Conservation (phyloP, 2,888 invertebrate genomes). For the Neoaliturus tenellus region DNA sequence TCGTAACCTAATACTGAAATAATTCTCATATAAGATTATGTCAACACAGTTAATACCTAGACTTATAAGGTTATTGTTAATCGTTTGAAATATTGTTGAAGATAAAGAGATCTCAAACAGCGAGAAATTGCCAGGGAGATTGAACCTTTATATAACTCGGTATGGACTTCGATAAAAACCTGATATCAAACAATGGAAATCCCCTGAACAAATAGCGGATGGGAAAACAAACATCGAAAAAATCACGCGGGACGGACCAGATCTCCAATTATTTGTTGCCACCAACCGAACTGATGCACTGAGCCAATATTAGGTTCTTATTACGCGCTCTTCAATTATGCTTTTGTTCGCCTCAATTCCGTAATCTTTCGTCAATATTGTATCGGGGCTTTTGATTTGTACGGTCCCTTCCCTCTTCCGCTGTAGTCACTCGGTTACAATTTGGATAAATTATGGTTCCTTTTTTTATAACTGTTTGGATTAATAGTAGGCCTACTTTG, state of each 20-base stretch:
- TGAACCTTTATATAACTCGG: too few species aligned
- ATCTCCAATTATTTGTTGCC: slow-evolving; percentile 57
- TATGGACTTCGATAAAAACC: not conserved
- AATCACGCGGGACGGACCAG: slow-evolving; percentile 43
- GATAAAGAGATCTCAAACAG: too few species aligned
- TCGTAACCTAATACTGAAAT: too few species aligned
- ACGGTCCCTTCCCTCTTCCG: not conserved
- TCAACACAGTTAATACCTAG: too few species aligned
- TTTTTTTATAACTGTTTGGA: too few species aligned
- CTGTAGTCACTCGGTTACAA: too few species aligned
- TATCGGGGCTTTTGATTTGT: slow-evolving; percentile 14
- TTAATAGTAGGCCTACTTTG: too few species aligned
- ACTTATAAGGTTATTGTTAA: too few species aligned
- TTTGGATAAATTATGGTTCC: too few species aligned
- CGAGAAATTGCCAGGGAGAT: too few species aligned
- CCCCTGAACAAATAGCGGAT: slow-evolving; percentile 40
- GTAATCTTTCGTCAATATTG: slow-evolving; percentile 44
- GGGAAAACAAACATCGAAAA: slow-evolving; percentile 40
- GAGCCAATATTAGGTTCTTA: slow-evolving; percentile 57
- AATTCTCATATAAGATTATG: too few species aligned
- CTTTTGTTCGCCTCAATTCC: slow-evolving; percentile 17
- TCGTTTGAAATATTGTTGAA: too few species aligned
- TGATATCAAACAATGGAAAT: slow-evolving; percentile 35
- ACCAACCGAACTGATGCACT: slow-evolving; percentile 51
- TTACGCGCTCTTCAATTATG: slow-evolving; percentile 45